phyloP scores from a whole-genome alignment of 1,140 invertebrate species.

The Apis mellifera region Amel_HAv3.1 CM009944.2:9235501-9236000 shows the following conservation, averaged over 20 bases:
- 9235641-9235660: background rate
- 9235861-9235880: slow-evolving; percentile 18
- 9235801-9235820: slow-evolving; percentile 53
- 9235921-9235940: slow-evolving; percentile 34
- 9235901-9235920: slow-evolving; percentile 34
- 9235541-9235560: slow-evolving; percentile 46
- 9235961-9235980: slow-evolving; percentile 29
- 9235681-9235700: background rate
- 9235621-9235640: background rate
- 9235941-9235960: slow-evolving; percentile 18
- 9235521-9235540: slow-evolving; percentile 53
- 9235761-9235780: slow-evolving; percentile 9
- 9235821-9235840: slow-evolving; percentile 12
- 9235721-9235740: slow-evolving; percentile 47
- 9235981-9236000: slow-evolving; percentile 45
- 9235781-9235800: slow-evolving; percentile 26
- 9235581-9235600: slow-evolving; percentile 41
- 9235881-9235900: background rate
- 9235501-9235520: slow-evolving; percentile 51
- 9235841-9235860: background rate
- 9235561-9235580: slow-evolving; percentile 23
- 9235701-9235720: slow-evolving; percentile 52
- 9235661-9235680: background rate
- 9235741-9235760: slow-evolving; percentile 43
- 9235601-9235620: background rate